phyloP scores from a whole-genome alignment of 1,140 invertebrate species.

The Pachypsylla venusta region DNA sequence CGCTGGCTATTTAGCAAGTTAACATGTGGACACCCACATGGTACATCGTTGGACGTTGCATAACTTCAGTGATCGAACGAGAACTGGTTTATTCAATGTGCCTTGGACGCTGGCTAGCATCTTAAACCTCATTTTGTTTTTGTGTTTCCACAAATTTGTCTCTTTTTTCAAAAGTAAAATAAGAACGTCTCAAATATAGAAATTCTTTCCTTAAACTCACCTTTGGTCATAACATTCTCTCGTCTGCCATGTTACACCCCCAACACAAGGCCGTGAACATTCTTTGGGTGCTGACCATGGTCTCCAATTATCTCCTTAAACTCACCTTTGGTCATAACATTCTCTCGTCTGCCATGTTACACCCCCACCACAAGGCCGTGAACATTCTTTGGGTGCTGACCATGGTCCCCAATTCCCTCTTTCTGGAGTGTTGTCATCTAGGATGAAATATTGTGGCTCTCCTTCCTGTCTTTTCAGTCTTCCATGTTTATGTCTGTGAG shows the following conservation, averaged over 20 bases:
- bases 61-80: slow-evolving; percentile 9
- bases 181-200: slow-evolving; percentile 14
- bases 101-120: slow-evolving; percentile 1
- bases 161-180: slow-evolving; percentile 6
- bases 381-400: slow-evolving; percentile 59
- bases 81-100: slow-evolving; percentile 26
- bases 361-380: slow-evolving; percentile 77
- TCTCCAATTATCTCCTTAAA: no score
- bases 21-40: no score
- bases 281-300: slow-evolving; percentile 44
- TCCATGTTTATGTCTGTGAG: slow-evolving; percentile 35
- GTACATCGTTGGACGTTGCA: no score
- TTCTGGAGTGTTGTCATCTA: slow-evolving; percentile 36
- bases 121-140: no score
- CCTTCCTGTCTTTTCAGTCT: slow-evolving; percentile 57
- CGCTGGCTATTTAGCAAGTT: no score
- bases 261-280: slow-evolving; percentile 76
- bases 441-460: slow-evolving; percentile 30
- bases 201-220: slow-evolving; percentile 31
- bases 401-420: slow-evolving; percentile 55
- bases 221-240: slow-evolving; percentile 48
- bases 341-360: slow-evolving; percentile 57
- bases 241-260: slow-evolving; percentile 64
- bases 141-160: no score
- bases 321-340: slow-evolving; percentile 47